Percentiles rank a stretch among this genome's conserved stretches.
Conservation (phyloP, 2,888 invertebrate genomes). For the Tridacna gigas region DNA sequence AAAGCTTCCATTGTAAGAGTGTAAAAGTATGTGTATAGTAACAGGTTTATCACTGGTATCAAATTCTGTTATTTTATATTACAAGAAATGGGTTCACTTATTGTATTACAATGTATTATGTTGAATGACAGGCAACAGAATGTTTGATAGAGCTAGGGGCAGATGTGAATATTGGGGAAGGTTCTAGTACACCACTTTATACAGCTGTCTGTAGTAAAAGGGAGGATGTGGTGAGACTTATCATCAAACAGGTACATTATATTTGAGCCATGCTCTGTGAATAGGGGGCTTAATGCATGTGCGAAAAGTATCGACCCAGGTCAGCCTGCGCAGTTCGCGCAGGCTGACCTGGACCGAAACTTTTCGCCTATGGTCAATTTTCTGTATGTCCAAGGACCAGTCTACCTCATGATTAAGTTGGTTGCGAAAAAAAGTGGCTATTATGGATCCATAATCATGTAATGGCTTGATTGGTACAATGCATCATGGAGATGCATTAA, state of each 20-base stretch:
- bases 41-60: not conserved
- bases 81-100: not conserved
- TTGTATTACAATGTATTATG: not conserved
- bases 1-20: not conserved
- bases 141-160: constrained; percentile 80
- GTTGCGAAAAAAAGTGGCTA: too few species aligned
- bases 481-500: too few species aligned
- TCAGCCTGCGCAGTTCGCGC: too few species aligned
- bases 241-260: constrained; percentile 73
- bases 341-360: too few species aligned
- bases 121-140: constrained; percentile 74
- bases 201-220: constrained; percentile 74
- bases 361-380: too few species aligned
- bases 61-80: not conserved
- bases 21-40: not conserved
- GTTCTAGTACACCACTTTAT: constrained; percentile 75
- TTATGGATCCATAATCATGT: too few species aligned
- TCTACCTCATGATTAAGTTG: too few species aligned
- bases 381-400: too few species aligned
- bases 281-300: not conserved
- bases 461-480: too few species aligned
- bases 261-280: not conserved
- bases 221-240: constrained; percentile 73
- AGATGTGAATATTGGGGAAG: constrained; percentile 77
- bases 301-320: too few species aligned